phyloP scores from a whole-genome alignment of 1,140 invertebrate genomes.

The Chionoecetes opilio region DNA sequence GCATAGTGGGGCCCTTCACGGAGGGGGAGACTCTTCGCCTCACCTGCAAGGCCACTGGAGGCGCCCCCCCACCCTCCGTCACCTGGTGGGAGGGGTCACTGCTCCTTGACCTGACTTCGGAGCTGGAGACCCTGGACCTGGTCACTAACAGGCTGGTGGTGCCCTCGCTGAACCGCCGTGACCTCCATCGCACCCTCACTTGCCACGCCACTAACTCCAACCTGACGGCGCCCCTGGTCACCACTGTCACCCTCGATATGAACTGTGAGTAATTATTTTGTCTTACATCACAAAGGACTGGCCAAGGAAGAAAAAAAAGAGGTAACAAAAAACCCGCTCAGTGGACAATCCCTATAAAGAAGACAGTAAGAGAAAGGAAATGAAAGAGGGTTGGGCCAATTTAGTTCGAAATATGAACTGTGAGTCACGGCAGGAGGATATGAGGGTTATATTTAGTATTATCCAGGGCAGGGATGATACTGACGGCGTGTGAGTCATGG shows the following conservation, averaged over 20 bases:
- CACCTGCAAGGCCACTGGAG: constrained; percentile 41
- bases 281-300: no score
- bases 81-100: constrained; percentile 67
- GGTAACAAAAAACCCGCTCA: no score
- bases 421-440: no score
- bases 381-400: no score
- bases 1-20: constrained; percentile 45
- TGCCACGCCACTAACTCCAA: constrained; percentile 83
- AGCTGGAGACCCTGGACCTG: constrained; percentile 40
- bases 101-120: constrained; percentile 61
- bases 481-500: no score
- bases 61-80: constrained; percentile 63
- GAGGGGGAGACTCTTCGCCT: constrained; percentile 33
- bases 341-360: no score
- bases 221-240: constrained; percentile 76
- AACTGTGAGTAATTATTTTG: constrained; percentile 75
- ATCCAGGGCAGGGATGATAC: no score
- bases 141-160: constrained; percentile 78
- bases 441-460: no score
- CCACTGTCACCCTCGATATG: constrained; percentile 70
- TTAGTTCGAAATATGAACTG: no score
- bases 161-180: constrained; percentile 80
- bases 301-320: no score
- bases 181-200: constrained; percentile 81
- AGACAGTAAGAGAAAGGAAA: no score